Evolutionary conservation across 2,113 vertebrate genomes (phyloP).

Genomic region (Elanus axillaris): DNA sequence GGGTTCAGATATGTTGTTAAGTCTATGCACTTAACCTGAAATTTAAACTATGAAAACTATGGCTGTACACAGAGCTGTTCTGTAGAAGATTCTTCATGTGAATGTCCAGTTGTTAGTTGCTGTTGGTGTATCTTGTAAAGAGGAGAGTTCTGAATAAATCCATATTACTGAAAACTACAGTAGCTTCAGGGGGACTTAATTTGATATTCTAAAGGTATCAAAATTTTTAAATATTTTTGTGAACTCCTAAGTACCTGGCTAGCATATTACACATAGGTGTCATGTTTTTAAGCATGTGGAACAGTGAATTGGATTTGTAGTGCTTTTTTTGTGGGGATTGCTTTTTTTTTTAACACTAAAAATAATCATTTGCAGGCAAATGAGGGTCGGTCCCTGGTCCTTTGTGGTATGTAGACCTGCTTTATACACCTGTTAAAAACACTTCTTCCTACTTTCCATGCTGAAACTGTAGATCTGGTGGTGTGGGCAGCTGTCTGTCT

Average conservation of each 20-base stretch:
- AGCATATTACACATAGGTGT: background rate
- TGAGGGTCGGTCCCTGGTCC: background rate
- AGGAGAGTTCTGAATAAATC: background rate
- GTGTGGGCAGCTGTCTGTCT: background rate
- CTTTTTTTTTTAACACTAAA: background rate
- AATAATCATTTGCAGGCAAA: background rate
- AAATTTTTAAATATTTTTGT: background rate
- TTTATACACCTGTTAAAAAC: background rate
- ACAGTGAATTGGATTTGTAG: background rate
- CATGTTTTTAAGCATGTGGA: background rate
- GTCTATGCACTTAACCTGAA: background rate
- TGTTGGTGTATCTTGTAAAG: background rate
- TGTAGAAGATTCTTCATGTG: background rate
- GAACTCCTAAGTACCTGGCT: background rate
- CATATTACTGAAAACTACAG: background rate
- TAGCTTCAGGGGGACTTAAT: background rate
- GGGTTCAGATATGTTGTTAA: background rate
- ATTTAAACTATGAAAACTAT: background rate
- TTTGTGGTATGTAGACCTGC: background rate
- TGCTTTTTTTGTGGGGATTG: fast-evolving
- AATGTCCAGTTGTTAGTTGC: background rate
- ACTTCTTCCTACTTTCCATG: background rate
- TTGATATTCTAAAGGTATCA: background rate
- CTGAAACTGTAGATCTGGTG: background rate
- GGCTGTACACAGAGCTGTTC: background rate